A percentile compares a stretch with the other conserved stretches of the same genome.
phyloP scores from a whole-genome alignment of 2,113 vertebrate genomes.

The Sceloporus undulatus region DNA sequence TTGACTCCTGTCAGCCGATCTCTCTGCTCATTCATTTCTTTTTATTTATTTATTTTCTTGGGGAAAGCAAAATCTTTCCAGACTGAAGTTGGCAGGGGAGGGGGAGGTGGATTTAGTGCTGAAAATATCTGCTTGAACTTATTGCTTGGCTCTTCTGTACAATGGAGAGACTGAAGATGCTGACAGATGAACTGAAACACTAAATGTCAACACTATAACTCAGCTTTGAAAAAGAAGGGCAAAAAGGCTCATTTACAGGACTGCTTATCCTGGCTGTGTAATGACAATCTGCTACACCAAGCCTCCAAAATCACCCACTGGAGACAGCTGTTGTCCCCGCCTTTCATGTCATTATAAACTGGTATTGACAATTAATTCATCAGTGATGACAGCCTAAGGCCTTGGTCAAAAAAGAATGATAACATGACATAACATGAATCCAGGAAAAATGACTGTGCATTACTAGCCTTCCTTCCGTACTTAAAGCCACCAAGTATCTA shows the following conservation, averaged over 20 bases:
- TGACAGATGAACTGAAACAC: conserved; percentile 11
- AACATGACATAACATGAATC: not conserved
- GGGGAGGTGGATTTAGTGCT: not conserved
- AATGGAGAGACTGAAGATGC: conserved; percentile 16
- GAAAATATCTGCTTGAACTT: conserved; percentile 33
- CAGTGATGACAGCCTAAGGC: not conserved
- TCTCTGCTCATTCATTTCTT: conserved; percentile 29
- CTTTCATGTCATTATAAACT: not conserved
- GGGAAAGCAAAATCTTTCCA: not conserved
- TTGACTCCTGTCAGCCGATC: conserved; percentile 34
- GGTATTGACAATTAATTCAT: not conserved
- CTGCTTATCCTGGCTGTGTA: conserved; percentile 15
- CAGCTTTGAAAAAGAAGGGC: conserved; percentile 33
- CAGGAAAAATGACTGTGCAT: not conserved
- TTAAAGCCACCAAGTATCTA: not conserved
- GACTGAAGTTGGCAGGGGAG: not conserved
- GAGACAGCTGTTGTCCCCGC: not conserved
- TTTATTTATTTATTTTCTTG: conserved; percentile 33
- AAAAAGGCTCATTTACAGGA: conserved; percentile 1
- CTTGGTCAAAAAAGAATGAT: not conserved
- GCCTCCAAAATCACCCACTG: not conserved
- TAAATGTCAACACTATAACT: conserved; percentile 60
- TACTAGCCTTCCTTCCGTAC: not conserved
- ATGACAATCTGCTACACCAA: conserved; percentile 16
- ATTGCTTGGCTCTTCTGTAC: conserved; percentile 37